These are phyloP conservation scores for Poecilia latipinna DNA, from an alignment of 2,113 vertebrate genomes.

Conservation along the genomic window DNA sequence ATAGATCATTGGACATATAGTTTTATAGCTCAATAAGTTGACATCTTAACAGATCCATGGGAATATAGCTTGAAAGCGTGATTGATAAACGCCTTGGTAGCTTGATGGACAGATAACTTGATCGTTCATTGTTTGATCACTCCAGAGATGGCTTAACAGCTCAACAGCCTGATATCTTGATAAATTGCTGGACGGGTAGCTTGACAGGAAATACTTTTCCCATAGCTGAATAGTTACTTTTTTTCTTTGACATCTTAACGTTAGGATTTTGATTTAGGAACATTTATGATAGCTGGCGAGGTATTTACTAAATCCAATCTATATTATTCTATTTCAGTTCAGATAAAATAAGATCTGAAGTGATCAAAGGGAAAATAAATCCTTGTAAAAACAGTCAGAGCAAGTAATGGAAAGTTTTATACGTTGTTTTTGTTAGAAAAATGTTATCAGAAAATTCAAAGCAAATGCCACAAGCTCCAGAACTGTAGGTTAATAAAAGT, in stretches of 20 bases:
- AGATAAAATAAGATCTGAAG: no score
- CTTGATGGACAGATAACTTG: neutral
- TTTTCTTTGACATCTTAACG: neutral
- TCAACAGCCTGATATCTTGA: neutral
- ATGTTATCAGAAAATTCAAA: no score
- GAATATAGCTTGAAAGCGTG: neutral
- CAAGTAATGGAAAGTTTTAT: no score
- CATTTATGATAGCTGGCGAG: no score
- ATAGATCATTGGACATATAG: neutral
- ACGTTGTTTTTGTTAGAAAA: no score
- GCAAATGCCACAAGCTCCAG: no score
- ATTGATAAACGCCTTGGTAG: neutral
- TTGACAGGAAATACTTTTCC: neutral
- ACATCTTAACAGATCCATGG: neutral
- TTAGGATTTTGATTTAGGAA: neutral
- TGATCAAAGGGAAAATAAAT: no score
- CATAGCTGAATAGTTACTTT: neutral
- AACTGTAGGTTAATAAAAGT: no score
- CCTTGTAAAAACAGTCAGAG: no score
- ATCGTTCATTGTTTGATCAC: no score
- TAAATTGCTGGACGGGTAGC: neutral
- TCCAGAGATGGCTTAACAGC: neutral
- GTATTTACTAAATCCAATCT: no score
- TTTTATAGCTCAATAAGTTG: neutral
- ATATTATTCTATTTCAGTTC: no score